These are phyloP conservation scores for Mesorhabditis spiculigera DNA, from an alignment of 2,888 invertebrate species.

Conservation along the genomic window DNA sequence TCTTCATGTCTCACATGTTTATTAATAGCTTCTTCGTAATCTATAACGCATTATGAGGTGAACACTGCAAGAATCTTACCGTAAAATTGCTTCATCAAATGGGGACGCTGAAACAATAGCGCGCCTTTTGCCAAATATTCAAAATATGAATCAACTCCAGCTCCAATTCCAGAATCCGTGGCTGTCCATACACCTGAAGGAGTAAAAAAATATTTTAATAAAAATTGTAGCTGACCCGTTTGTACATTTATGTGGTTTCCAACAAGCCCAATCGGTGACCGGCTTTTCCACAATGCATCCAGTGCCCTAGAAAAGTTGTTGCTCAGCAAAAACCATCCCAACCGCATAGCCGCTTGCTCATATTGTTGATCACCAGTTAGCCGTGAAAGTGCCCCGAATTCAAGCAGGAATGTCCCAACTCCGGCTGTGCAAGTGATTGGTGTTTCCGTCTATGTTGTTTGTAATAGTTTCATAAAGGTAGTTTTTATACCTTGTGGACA, in stretches of 20 bases:
- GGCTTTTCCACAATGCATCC: constrained; percentile 78
- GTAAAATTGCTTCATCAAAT: constrained; percentile 84
- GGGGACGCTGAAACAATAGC: constrained; percentile 81
- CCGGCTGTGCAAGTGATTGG: constrained; percentile 95
- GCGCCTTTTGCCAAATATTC: constrained; percentile 97
- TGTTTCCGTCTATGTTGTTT: constrained; percentile 72
- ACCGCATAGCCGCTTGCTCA: constrained; percentile 78
- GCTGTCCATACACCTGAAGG: constrained; percentile 76
- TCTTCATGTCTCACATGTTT: constrained; percentile 78
- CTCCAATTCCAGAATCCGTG: constrained; percentile 88
- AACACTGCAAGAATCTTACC: constrained; percentile 58
- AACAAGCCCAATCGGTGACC: constrained; percentile 70
- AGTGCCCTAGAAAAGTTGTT: constrained; percentile 70
- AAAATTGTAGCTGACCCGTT: constrained; percentile 69
- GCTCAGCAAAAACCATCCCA: no score
- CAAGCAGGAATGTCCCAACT: constrained; percentile 91
- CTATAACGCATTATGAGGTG: constrained; percentile 47
- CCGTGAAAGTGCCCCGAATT: constrained; percentile 76
- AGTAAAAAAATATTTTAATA: neutral
- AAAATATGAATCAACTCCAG: constrained; percentile 76
- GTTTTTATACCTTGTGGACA: constrained; percentile 68
- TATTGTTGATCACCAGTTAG: constrained; percentile 69
- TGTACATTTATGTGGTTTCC: constrained; percentile 91
- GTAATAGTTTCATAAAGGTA: neutral
- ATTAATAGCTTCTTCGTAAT: constrained; percentile 62